Percentiles rank a stretch among this genome's conserved stretches.
Evolutionary conservation across 2,113 vertebrate species (phyloP).

Genomic region (Ictalurus furcatus): DNA sequence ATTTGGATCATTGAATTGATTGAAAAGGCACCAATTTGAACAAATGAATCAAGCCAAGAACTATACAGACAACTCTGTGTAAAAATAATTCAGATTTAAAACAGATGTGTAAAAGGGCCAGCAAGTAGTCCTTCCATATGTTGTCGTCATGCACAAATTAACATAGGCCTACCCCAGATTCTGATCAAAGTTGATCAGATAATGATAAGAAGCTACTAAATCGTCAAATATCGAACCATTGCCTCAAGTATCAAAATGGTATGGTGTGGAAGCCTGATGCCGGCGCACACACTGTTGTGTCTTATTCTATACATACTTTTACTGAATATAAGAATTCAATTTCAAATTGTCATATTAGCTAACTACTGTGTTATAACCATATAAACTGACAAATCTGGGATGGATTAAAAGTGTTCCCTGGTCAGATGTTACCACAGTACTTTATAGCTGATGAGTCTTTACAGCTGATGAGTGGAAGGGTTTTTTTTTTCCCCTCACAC

Average conservation of each 20-base stretch:
- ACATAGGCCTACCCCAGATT: neutral
- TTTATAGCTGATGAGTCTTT: slow-evolving; percentile 3
- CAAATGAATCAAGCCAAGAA: neutral
- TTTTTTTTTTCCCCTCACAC: slow-evolving; percentile 5
- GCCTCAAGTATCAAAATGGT: neutral
- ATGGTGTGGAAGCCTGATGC: neutral
- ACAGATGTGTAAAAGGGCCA: neutral
- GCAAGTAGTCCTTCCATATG: neutral
- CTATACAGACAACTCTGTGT: neutral
- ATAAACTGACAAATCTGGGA: neutral
- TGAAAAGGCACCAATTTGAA: neutral
- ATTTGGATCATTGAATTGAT: neutral
- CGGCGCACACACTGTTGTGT: neutral
- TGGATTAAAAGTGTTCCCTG: slow-evolving; percentile 15
- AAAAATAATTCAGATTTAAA: neutral
- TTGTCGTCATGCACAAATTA: neutral
- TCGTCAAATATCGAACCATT: neutral
- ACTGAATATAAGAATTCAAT: neutral
- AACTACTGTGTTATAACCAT: neutral
- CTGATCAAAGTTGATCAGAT: neutral
- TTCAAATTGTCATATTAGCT: slow-evolving; percentile 1
- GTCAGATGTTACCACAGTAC: neutral
- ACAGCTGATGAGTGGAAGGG: slow-evolving; percentile 21
- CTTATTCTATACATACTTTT: neutral
- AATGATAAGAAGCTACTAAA: neutral